A percentile compares a stretch with the other conserved stretches of the same genome.
phyloP scores from a whole-genome alignment of 2,888 invertebrate genomes.

The Sussaba pulchella region DNA sequence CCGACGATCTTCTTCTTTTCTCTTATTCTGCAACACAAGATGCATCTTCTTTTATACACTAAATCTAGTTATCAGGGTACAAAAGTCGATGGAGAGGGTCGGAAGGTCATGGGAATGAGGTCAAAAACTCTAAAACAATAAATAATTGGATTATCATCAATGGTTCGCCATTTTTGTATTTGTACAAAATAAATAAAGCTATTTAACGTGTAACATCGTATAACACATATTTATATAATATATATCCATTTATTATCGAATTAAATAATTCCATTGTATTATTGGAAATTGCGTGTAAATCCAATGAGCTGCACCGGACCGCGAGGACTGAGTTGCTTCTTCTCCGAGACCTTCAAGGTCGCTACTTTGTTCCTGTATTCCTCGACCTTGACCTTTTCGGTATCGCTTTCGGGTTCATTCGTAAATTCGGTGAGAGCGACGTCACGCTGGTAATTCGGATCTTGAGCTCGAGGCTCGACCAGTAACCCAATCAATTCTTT shows the following conservation, averaged over 20 bases:
- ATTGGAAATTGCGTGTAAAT: conserved; percentile 70
- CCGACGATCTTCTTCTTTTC: conserved; percentile 71
- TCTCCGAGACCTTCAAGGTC: conserved; percentile 71
- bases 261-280: conserved; percentile 13
- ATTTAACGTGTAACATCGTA: conserved; percentile 22
- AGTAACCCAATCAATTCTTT: conserved; percentile 32
- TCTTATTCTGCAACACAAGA: conserved; percentile 74
- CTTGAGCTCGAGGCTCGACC: conserved; percentile 41
- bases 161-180: conserved; percentile 49
- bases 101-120: neutral
- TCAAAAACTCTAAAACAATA: neutral
- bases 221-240: neutral
- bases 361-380: conserved; percentile 74
- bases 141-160: neutral
- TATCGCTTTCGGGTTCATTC: conserved; percentile 72
- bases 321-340: conserved; percentile 68
- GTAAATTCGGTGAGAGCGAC: conserved; percentile 72
- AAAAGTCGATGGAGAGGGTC: neutral
- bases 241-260: neutral
- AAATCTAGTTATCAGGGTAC: neutral
- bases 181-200: conserved; percentile 59
- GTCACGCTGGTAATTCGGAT: conserved; percentile 70
- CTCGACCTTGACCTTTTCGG: conserved; percentile 71
- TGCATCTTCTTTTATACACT: neutral
- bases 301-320: conserved; percentile 69